Conservation (phyloP, 2,888 invertebrate species). For the Adela reaumurella region DNA sequence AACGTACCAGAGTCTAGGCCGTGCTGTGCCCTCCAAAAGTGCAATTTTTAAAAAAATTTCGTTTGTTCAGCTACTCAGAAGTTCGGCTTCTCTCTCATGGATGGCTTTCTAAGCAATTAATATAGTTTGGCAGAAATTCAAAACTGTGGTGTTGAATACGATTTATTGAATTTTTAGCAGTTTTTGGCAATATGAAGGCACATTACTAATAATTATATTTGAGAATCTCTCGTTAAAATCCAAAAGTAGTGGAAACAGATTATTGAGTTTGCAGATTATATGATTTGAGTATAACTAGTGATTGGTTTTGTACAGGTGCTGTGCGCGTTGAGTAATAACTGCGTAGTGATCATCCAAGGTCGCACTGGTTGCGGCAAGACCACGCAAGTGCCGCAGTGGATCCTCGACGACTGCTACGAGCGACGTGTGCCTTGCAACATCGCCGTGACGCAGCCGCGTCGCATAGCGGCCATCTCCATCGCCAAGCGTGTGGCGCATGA, state of each 20-base stretch:
- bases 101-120: too few relatives aligned
- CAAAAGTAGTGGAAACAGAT: neutral
- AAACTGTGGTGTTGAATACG: too few relatives aligned
- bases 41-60: too few relatives aligned
- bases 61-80: too few relatives aligned
- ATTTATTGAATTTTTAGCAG: too few relatives aligned
- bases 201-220: neutral
- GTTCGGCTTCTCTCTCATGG: too few relatives aligned
- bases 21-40: too few relatives aligned
- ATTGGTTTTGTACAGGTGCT: conserved; percentile 68
- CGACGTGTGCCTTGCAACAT: conserved; percentile 74
- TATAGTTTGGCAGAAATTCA: too few relatives aligned
- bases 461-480: conserved; percentile 90
- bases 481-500: conserved; percentile 82
- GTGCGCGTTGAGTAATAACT: conserved; percentile 60
- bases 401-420: conserved; percentile 72
- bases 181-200: too few relatives aligned
- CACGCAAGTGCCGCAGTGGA: conserved; percentile 85
- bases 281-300: neutral
- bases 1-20: too few relatives aligned
- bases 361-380: conserved; percentile 95
- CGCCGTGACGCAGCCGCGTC: conserved; percentile 88
- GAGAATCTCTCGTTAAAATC: conserved; percentile 4
- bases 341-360: conserved; percentile 83
- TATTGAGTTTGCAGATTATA: neutral